A percentile compares a stretch with the other conserved stretches of the same genome.
Conservation (phyloP, 2,113 vertebrate genomes). For the Pollimyrus isidori region DNA sequence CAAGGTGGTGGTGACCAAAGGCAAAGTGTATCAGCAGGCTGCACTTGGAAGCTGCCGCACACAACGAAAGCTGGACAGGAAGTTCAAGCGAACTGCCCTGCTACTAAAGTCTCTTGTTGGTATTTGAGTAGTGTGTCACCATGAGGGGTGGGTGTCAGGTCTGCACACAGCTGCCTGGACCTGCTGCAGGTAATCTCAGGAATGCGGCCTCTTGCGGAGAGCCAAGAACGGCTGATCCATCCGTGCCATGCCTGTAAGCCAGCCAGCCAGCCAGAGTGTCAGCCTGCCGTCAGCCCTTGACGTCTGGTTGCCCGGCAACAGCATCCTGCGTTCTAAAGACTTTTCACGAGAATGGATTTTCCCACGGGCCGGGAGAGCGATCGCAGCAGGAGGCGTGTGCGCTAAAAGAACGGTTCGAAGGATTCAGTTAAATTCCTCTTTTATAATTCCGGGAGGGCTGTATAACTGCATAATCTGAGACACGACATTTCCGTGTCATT, state of each 20-base stretch:
- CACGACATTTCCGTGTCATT: background rate
- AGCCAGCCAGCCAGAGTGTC: background rate
- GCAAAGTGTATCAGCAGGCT: background rate
- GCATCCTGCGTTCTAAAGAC: background rate
- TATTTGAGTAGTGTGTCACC: background rate
- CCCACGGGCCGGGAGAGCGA: background rate
- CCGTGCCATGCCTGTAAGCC: background rate
- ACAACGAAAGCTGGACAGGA: background rate
- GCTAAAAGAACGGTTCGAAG: background rate
- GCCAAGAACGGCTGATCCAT: slow-evolving; percentile 1
- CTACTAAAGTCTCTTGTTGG: background rate
- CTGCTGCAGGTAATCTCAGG: background rate
- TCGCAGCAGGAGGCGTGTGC: background rate
- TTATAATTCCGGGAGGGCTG: background rate
- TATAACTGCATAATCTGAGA: background rate
- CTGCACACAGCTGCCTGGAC: background rate
- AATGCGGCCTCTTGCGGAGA: background rate
- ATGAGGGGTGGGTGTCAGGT: background rate
- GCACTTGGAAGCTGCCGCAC: background rate
- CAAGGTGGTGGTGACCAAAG: background rate
- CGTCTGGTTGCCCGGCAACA: slow-evolving; percentile 12
- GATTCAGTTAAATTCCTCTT: background rate
- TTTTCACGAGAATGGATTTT: slow-evolving; percentile 9
- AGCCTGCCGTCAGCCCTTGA: background rate
- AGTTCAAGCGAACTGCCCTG: background rate